Evolutionary conservation across 2,888 invertebrate genomes (phyloP).

Genomic region (Parnassius mnemosyne): DNA sequence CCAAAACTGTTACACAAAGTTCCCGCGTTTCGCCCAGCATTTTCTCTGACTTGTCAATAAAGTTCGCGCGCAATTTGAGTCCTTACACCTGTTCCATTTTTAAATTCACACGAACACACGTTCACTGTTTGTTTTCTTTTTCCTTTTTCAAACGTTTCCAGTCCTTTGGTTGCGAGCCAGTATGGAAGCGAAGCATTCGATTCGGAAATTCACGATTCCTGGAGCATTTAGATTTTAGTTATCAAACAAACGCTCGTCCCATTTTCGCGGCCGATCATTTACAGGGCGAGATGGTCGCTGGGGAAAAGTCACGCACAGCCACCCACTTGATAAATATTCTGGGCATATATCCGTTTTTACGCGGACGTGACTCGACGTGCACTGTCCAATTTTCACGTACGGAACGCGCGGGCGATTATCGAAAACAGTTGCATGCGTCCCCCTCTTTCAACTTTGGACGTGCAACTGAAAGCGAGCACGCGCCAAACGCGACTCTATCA

Average conservation of each 20-base stretch:
- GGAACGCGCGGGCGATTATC: conserved; percentile 79
- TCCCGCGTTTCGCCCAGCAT: conserved; percentile 52
- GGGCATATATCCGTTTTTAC: conserved; percentile 82
- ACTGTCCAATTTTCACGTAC: conserved; percentile 80
- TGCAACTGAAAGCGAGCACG: conserved; percentile 78
- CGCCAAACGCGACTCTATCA: conserved; percentile 78
- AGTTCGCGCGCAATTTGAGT: conserved; percentile 27
- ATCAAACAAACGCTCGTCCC: conserved; percentile 65
- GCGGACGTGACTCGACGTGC: conserved; percentile 76
- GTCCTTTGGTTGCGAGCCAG: conserved; percentile 22
- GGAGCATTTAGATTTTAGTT: conserved; percentile 54
- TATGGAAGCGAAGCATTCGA: conserved; percentile 21
- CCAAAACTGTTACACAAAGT: conserved; percentile 44
- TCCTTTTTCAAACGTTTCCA: conserved; percentile 18
- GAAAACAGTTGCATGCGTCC: conserved; percentile 79
- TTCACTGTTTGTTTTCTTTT: conserved; percentile 25
- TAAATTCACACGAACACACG: conserved; percentile 30
- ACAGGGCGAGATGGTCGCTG: conserved; percentile 71
- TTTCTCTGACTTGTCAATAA: conserved; percentile 39
- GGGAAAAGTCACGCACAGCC: conserved; percentile 80
- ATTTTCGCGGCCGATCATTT: conserved; percentile 70
- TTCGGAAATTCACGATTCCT: conserved; percentile 38
- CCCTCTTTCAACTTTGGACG: conserved; percentile 77
- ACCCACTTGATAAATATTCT: conserved; percentile 83
- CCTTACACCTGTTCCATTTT: conserved; percentile 46